These are phyloP conservation scores for Malthinus flaveolus DNA, from an alignment of 2,888 invertebrate genomes.

Conservation along the genomic window DNA sequence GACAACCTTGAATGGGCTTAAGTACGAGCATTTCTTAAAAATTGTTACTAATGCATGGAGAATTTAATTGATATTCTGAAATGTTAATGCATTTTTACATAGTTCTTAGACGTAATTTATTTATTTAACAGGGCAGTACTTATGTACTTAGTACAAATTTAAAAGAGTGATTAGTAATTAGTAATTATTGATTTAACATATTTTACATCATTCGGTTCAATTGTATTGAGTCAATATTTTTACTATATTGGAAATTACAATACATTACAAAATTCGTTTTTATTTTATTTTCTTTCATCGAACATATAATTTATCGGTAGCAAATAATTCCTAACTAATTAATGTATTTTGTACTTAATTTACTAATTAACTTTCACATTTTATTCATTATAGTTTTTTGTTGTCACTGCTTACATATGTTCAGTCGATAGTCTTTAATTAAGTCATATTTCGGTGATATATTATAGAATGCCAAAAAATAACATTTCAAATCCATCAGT, in stretches of 20 bases:
- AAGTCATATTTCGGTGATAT: no score
- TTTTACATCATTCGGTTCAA: background rate
- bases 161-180: background rate
- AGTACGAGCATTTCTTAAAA: conserved; percentile 24
- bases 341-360: background rate
- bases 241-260: no score
- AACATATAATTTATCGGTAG: conserved; percentile 1
- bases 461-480: no score
- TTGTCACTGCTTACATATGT: background rate
- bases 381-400: background rate
- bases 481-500: no score
- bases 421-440: no score
- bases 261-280: background rate
- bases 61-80: background rate
- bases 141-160: background rate
- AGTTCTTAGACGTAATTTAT: background rate
- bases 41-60: conserved; percentile 12
- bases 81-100: background rate
- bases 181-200: background rate
- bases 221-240: background rate
- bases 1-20: conserved; percentile 36
- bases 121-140: background rate
- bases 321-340: background rate
- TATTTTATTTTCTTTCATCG: background rate
- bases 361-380: conserved; percentile 4